A percentile compares a stretch with the other conserved stretches of the same genome.
Conservation (phyloP, 2,113 vertebrate genomes). For the Tragelaphus scriptus region DNA sequence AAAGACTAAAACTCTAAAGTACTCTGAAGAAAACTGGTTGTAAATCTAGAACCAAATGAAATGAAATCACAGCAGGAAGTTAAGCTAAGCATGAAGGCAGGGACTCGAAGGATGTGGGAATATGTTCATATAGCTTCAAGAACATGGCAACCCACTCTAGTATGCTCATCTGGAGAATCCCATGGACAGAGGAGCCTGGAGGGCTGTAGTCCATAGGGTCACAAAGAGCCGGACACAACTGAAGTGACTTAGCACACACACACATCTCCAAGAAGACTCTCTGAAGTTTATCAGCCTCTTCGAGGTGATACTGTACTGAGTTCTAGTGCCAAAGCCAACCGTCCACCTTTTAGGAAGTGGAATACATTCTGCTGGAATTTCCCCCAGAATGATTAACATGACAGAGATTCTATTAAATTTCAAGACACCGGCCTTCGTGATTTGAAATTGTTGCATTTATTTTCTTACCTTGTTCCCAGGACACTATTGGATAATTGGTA, state of each 20-base stretch:
- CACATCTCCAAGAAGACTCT: not conserved
- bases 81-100: not conserved
- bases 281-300: not conserved
- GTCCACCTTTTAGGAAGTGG: no score
- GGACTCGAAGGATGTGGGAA: fast-evolving
- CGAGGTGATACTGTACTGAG: not conserved
- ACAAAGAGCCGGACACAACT: not conserved
- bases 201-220: not conserved
- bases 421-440: not conserved
- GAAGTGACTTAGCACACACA: not conserved
- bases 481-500: not conserved
- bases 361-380: not conserved
- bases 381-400: not conserved
- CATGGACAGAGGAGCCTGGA: not conserved
- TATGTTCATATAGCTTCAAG: fast-evolving
- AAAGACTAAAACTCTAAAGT: not conserved
- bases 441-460: no score
- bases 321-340: not conserved
- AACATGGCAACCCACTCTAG: not conserved
- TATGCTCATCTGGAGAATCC: not conserved
- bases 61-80: not conserved
- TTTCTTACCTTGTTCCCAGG: not conserved
- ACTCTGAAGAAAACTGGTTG: not conserved
- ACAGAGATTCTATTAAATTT: not conserved
- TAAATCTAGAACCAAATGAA: not conserved